phyloP scores from a whole-genome alignment of 2,888 invertebrate genomes.

The Candidula unifasciata region DNA sequence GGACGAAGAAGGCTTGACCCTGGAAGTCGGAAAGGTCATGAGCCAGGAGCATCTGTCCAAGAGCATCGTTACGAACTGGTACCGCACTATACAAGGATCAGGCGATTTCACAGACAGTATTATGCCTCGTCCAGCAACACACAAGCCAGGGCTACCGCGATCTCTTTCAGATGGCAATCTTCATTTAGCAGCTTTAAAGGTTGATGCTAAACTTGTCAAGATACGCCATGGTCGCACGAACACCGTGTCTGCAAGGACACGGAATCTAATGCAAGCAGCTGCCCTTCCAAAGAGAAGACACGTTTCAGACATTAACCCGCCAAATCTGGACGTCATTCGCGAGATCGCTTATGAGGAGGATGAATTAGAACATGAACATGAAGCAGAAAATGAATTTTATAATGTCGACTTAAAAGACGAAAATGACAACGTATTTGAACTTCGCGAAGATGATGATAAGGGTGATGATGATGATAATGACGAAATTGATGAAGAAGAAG shows the following conservation, averaged over 20 bases:
- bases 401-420: not conserved
- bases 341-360: constrained; percentile 27
- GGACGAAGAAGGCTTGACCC: constrained; percentile 33
- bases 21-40: constrained; percentile 49
- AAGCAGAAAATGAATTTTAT: not conserved
- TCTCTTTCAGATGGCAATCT: constrained; percentile 38
- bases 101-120: not conserved
- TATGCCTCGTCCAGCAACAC: not conserved
- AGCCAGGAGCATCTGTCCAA: constrained; percentile 33
- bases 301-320: constrained; percentile 23
- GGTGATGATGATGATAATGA: constrained; percentile 1
- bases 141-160: not conserved
- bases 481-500: not conserved
- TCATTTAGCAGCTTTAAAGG: not conserved
- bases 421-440: constrained; percentile 1
- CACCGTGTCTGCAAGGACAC: not conserved
- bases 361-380: not conserved
- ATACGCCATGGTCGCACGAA: not conserved
- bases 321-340: constrained; percentile 14
- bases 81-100: constrained; percentile 9
- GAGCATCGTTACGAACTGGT: constrained; percentile 46
- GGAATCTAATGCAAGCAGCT: not conserved
- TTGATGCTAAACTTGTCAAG: not conserved
- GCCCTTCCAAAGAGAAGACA: not conserved
- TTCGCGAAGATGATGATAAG: not conserved